Base-by-base conservation (phyloP, 2,113 vertebrate species). In the Hyperopisus bebe region DNA sequence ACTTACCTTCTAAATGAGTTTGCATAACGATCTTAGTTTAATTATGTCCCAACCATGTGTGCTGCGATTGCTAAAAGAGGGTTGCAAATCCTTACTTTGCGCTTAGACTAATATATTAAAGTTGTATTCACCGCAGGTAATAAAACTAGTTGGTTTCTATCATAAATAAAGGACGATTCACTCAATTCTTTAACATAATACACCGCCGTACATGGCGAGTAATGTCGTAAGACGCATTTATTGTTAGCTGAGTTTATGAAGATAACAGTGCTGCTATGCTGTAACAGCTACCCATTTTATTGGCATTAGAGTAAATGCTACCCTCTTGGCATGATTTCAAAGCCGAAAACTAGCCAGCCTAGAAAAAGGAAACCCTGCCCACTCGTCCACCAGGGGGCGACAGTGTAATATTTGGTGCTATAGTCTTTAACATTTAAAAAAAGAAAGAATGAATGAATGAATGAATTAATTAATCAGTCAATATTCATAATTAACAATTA, bases 361-460 rank as follows among this genome's bases (percentile, higher is more conserved):
- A 80, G 74, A 80, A 70, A 48, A 24, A 86, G 47, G 47, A 47
- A 31, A 51, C n/a, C 42, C 8, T 66, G 35, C 35, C 0, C 3
- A 44, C 35, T 58, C n/a, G 24, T 89, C 89, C 89, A 89, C 89
- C 51, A 85, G 89, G 53, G 89, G 89, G 89, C 47, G 89, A 39
- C 5, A 42, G 39, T 27, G 89, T n/a, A 89, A 62, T 17, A 13
- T 58, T 47, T 80, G 21, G 27, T 39, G 3, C 7, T 86, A 24
- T n/a, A 47, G 42, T 47, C 44, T 46, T n/a, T 44, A 84, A 84
- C 19, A 3, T 47, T 21, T 0, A 83, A 39, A 17, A 82, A 42
- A 13, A 27, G n/a, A 21, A 82, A 6, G 1, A 80, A 80, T 17
- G 15, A 5, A 39, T 7, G 27, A 80, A 80, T 39, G 13, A 10